Evolutionary conservation across 2,888 invertebrate species (phyloP).

Genomic region (Pheosia tremula): DNA sequence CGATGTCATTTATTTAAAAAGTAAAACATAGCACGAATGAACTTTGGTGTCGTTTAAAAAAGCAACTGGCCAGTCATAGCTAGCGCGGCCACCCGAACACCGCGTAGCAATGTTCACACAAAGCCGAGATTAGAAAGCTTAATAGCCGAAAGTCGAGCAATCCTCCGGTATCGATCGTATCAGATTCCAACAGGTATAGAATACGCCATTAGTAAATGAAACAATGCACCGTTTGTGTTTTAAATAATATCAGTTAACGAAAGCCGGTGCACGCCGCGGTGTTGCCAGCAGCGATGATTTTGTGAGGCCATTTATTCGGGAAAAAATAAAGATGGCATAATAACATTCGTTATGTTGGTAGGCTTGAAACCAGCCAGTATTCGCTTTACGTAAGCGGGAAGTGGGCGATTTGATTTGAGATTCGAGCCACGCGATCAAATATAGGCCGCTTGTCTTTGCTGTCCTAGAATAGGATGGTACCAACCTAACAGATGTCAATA

Average conservation of each 20-base stretch:
- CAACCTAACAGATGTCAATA: too few species aligned
- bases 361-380: too few species aligned
- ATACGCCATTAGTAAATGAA: conserved; percentile 45
- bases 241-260: conserved; percentile 64
- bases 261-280: conserved; percentile 25
- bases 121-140: conserved; percentile 1
- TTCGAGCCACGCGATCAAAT: too few species aligned
- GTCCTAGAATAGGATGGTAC: too few species aligned
- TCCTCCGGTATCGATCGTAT: conserved; percentile 7
- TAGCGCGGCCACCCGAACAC: neutral
- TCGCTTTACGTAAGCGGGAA: too few species aligned
- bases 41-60: neutral
- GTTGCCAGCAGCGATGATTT: conserved; percentile 1
- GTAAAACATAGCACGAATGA: neutral
- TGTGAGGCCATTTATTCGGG: neutral
- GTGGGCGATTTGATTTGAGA: too few species aligned
- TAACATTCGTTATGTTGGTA: too few species aligned
- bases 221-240: conserved; percentile 43
- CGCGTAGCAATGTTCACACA: neutral
- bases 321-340: neutral
- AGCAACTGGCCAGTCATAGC: neutral
- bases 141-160: conserved; percentile 8
- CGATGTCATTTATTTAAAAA: too few species aligned
- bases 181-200: conserved; percentile 14
- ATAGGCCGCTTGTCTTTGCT: too few species aligned